Base-by-base conservation (phyloP, 2,113 vertebrate species). In the Diadophis punctatus region DNA sequence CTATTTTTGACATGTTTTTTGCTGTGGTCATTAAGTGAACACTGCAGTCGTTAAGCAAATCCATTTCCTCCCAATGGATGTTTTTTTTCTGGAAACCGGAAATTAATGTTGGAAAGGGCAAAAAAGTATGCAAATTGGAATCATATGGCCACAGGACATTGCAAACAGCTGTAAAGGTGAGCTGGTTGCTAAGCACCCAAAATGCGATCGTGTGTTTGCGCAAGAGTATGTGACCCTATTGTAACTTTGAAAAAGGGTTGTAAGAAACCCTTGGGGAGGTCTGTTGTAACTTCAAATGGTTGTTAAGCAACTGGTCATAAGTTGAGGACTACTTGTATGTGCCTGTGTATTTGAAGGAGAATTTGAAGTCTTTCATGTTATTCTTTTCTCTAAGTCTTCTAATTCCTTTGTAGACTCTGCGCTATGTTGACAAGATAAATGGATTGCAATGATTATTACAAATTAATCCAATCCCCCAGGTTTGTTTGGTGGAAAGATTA, bases 181-280 rank as follows among this genome's bases (percentile, higher is more conserved):
- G 5, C 63, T n/a, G 30, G 30, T 68, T 68, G 63, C 30, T 4
- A 34, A 16, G 5, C 30, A 68, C 63, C 63, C 63, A 68, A 68
- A 68, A 68, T 34, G 63, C 1, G 2, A 34, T 34, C 0, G 0
- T 0, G 5, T 18, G 63, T 68, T 34, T 68, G 63, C 1, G 2
- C 63, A 34, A 68, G 30, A n/a, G 63, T 7, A 7, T 18, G 30
- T 68, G 63, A 68, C 30, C 30, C 30, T n/a, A 34, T 68, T 68
- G 63, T 34, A 34, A 34, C n/a, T 68, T 68, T 68, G 63, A 34
- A 68, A 68, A 68, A 11, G 14, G 14, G 14, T 68, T 68, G 30
- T 34, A 34, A 34, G 63, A 68, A 34, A 14, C 30, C n/a, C 63
- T 46, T 16, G 30, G 60, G 60, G 30, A 18, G 63, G 12, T 68